These are phyloP conservation scores for Mesitornis unicolor DNA, from an alignment of 2,113 vertebrate species.

Conservation along the genomic window DNA sequence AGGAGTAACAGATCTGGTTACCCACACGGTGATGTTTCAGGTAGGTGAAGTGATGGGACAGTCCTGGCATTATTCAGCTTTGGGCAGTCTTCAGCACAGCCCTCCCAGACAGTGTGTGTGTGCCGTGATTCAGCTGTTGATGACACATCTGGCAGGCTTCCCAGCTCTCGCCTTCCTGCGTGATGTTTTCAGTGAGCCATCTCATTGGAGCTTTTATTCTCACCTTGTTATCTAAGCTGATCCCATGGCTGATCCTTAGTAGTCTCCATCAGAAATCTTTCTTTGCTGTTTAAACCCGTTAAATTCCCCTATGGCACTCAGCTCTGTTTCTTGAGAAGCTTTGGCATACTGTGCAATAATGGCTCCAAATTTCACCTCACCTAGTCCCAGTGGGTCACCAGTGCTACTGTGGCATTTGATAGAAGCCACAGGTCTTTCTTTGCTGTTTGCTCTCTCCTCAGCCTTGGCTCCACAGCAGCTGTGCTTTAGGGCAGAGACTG, in stretches of 20 bases:
- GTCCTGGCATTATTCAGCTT: not conserved
- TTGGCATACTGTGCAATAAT: not conserved
- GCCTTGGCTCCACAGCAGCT: not conserved
- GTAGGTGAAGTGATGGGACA: rapidly evolving
- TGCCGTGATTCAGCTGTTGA: rapidly evolving
- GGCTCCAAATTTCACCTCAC: not conserved
- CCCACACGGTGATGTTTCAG: rapidly evolving
- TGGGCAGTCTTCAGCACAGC: not conserved
- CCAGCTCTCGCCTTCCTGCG: not conserved
- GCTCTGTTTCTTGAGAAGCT: not conserved
- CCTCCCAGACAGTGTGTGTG: rapidly evolving
- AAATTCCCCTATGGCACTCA: not conserved
- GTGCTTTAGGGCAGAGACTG: rapidly evolving
- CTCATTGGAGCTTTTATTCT: not conserved
- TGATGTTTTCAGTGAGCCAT: not conserved
- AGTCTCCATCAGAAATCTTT: not conserved
- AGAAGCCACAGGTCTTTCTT: not conserved
- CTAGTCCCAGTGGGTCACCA: not conserved
- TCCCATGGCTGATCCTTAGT: not conserved
- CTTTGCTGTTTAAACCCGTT: not conserved
- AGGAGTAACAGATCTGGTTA: not conserved
- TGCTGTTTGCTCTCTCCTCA: rapidly evolving
- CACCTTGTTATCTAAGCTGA: not conserved
- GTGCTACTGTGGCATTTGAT: not conserved
- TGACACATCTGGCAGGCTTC: not conserved